Percentiles rank a stretch among this genome's conserved stretches.
Evolutionary conservation across 2,797 vertebrate genomes (phyloP).

Genomic region (Microcaecilia unicolor): DNA sequence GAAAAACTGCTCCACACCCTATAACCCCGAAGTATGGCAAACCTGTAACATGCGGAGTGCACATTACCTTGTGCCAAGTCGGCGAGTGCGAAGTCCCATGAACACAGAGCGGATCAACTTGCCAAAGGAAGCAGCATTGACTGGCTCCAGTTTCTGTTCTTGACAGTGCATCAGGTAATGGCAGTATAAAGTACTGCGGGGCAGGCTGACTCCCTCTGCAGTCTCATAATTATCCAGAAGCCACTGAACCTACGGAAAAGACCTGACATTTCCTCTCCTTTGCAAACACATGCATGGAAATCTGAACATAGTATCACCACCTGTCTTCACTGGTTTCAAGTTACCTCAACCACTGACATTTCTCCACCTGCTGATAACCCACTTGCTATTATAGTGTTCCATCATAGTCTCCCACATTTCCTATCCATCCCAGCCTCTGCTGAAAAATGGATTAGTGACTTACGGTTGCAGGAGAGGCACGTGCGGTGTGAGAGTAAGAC

Average conservation of each 20-base stretch:
- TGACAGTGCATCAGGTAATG: conserved; percentile 91
- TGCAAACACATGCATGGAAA: too few species aligned
- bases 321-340: too few species aligned
- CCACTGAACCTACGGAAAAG: conserved; percentile 76
- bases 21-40: too few species aligned
- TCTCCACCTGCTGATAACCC: neutral
- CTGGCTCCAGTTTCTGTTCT: conserved; percentile 84
- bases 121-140: conserved; percentile 87
- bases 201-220: conserved; percentile 84
- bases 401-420: too few species aligned
- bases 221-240: conserved; percentile 88
- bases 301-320: too few species aligned
- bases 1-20: too few species aligned
- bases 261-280: too few species aligned
- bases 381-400: too few species aligned
- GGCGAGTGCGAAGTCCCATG: conserved; percentile 79
- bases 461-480: conserved; percentile 85
- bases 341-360: too few species aligned
- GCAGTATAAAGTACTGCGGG: conserved; percentile 86
- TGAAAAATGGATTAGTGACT: conserved; percentile 27
- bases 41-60: too few species aligned
- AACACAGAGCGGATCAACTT: conserved; percentile 90
- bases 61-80: conserved; percentile 77
- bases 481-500: conserved; percentile 77
- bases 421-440: neutral